Evolutionary conservation across 2,797 vertebrate species (phyloP).

Genomic region (Melopsittacus undulatus): DNA sequence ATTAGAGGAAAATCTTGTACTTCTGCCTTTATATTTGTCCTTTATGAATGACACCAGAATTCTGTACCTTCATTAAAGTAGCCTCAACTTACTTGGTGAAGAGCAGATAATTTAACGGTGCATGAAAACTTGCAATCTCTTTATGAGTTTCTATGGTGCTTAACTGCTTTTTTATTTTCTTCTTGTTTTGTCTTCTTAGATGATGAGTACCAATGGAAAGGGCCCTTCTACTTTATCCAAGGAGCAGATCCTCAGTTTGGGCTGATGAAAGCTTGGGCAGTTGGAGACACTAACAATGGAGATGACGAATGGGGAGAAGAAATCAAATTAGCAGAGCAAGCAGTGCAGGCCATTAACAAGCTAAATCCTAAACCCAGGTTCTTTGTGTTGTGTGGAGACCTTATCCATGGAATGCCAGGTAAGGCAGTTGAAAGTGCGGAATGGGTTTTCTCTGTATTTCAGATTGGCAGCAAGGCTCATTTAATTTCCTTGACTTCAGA

Average conservation of each 20-base stretch:
- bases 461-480: neutral
- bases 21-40: constrained; percentile 23
- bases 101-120: neutral
- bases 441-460: neutral
- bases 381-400: constrained; percentile 92
- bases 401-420: constrained; percentile 97
- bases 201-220: constrained; percentile 86
- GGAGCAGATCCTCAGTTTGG: constrained; percentile 97
- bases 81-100: constrained; percentile 5
- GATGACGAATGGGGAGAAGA: constrained; percentile 93
- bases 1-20: constrained; percentile 46
- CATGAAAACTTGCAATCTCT: neutral
- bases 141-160: neutral
- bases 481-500: neutral
- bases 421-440: constrained; percentile 8
- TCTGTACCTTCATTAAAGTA: constrained; percentile 18
- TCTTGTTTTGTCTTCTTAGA: constrained; percentile 66
- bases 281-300: constrained; percentile 80
- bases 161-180: neutral
- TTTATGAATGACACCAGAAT: neutral
- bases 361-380: constrained; percentile 88
- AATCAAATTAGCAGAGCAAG: constrained; percentile 85
- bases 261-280: constrained; percentile 92
- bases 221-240: constrained; percentile 93
- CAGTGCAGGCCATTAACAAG: constrained; percentile 86